phyloP scores from a whole-genome alignment of 1,140 invertebrate genomes.

The Drosophila santomea region DNA sequence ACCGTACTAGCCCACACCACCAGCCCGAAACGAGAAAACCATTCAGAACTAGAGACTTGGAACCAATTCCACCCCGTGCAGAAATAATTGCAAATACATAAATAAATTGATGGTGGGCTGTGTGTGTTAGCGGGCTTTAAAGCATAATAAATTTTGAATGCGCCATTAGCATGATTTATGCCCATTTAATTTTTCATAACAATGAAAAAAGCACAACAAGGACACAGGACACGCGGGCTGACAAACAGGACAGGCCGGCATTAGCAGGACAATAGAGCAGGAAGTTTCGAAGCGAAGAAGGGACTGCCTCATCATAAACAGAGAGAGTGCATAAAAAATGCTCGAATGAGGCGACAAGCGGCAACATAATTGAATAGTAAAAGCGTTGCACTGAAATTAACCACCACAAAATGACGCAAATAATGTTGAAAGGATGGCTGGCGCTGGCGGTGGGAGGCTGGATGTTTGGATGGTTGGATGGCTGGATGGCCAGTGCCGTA shows the following conservation, averaged over 20 bases:
- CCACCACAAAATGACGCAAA: conserved; percentile 83
- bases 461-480: no score
- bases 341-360: conserved; percentile 49
- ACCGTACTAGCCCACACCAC: conserved; percentile 23
- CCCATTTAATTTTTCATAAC: conserved; percentile 84
- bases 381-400: conserved; percentile 81
- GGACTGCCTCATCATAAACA: conserved; percentile 47
- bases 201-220: conserved; percentile 61
- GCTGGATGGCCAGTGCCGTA: conserved; percentile 24
- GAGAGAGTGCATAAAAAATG: conserved; percentile 80
- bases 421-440: conserved; percentile 59
- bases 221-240: conserved; percentile 42
- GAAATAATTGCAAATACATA: conserved; percentile 71
- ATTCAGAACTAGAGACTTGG: conserved; percentile 49
- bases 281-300: conserved; percentile 1
- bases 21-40: conserved; percentile 1
- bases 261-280: conserved; percentile 66
- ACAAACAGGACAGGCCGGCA: conserved; percentile 63
- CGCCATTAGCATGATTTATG: conserved; percentile 84
- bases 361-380: conserved; percentile 82
- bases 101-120: conserved; percentile 58
- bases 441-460: background rate
- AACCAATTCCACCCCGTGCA: conserved; percentile 26
- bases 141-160: conserved; percentile 83
- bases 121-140: conserved; percentile 61